Percentiles rank a stretch among this genome's conserved stretches.
Conservation (phyloP, 2,797 vertebrate genomes). For the Crenichthys baileyi region DNA sequence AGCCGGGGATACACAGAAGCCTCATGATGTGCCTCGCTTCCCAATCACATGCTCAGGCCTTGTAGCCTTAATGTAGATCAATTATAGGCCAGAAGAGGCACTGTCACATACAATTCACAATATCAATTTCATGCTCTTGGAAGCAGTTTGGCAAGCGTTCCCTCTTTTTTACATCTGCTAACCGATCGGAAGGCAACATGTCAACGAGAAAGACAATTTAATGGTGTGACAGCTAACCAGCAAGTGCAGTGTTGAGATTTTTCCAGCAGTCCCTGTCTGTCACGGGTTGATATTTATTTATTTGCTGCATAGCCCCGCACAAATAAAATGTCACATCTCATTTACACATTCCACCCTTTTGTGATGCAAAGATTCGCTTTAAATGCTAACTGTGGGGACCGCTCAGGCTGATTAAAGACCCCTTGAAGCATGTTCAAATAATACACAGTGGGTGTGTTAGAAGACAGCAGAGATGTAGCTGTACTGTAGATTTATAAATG, state of each 20-base stretch:
- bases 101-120: slow-evolving; percentile 99
- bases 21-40: slow-evolving; percentile 71
- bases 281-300: slow-evolving; percentile 94
- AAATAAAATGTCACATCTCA: slow-evolving; percentile 88
- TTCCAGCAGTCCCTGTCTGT: slow-evolving; percentile 88
- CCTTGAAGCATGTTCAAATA: slow-evolving; percentile 76
- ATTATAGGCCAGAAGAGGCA: slow-evolving; percentile 93
- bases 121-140: slow-evolving; percentile 98
- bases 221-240: slow-evolving; percentile 95
- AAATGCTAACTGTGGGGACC: slow-evolving; percentile 78
- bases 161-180: slow-evolving; percentile 97
- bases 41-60: slow-evolving; percentile 69
- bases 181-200: slow-evolving; percentile 94
- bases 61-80: slow-evolving; percentile 90
- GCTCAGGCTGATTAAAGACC: slow-evolving; percentile 79
- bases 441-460: slow-evolving; percentile 60
- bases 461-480: slow-evolving; percentile 58
- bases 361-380: slow-evolving; percentile 82
- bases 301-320: slow-evolving; percentile 84
- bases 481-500: slow-evolving; percentile 46
- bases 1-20: slow-evolving; percentile 69
- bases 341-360: slow-evolving; percentile 82
- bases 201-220: slow-evolving; percentile 89
- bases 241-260: slow-evolving; percentile 84
- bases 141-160: slow-evolving; percentile 95